phyloP scores from a whole-genome alignment of 2,888 invertebrate species.

The Carcina quercana region DNA sequence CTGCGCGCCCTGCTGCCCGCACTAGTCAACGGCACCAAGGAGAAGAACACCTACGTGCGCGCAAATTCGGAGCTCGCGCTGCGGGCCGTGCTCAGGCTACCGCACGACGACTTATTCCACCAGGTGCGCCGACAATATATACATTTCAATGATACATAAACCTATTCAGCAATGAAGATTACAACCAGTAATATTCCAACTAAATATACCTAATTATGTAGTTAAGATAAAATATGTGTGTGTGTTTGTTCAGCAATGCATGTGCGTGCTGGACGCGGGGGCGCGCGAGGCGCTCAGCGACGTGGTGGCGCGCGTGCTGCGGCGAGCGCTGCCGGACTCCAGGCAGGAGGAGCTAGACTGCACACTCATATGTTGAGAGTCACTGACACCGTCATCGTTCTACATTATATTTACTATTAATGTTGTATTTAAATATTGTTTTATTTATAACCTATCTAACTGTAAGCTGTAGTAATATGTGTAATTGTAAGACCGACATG shows the following conservation, averaged over 20 bases:
- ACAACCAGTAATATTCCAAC: background rate
- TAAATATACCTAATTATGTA: too few species aligned
- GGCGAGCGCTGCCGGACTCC: conserved; percentile 86
- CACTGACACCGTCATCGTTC: background rate
- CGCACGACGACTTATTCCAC: conserved; percentile 81
- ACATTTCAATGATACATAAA: background rate
- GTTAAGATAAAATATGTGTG: too few species aligned
- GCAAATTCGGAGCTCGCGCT: conserved; percentile 95
- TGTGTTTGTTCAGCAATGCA: conserved; percentile 75
- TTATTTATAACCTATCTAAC: background rate
- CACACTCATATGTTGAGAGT: conserved; percentile 86
- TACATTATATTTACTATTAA: background rate
- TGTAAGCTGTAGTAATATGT: too few species aligned
- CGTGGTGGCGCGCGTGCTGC: conserved; percentile 90
- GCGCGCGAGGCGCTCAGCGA: conserved; percentile 92
- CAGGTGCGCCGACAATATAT: too few species aligned
- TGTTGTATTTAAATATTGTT: conserved; percentile 1
- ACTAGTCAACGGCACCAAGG: conserved; percentile 98
- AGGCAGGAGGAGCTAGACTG: conserved; percentile 95
- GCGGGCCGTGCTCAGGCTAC: conserved; percentile 87
- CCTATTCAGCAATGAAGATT: background rate
- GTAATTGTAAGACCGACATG: too few species aligned
- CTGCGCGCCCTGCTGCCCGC: conserved; percentile 88
- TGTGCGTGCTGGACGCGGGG: conserved; percentile 86
- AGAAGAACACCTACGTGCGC: conserved; percentile 96